Base-by-base conservation (phyloP, 2,113 vertebrate species). In the Gallinago jamesoni region DNA sequence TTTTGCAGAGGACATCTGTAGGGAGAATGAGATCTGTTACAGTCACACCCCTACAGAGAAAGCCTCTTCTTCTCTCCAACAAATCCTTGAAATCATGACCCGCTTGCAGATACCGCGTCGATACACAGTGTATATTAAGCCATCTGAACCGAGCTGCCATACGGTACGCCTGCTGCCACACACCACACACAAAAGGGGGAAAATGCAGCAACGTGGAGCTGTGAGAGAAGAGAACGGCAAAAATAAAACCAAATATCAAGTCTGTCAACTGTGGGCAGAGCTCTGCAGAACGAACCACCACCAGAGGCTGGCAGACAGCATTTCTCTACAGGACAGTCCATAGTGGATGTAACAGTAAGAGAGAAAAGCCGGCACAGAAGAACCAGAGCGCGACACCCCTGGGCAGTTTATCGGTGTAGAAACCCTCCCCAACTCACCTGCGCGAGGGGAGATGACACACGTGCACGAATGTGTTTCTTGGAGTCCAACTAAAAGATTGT, bases 321-420 rank as follows among this genome's bases (percentile, higher is more conserved):
- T 7, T 87, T 25, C 27, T 41, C 18, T n/a, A 3, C 28, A 10
- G 0, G 0, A 31, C 2, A 15, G 33, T 11, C 33, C 24, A 4
- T 23, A 5, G 19, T 1, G 10, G 56, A 39, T 22, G 22, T 41
- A 16, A 14, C 5, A 33, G 30, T 53, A 63, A 14, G 84, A 45
- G 15, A 14, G 0, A 28, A 39, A 43, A 76, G 53, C 24, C 43
- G 12, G 47, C 12, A 33, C 41, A 12, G 70, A 60, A 72, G 27
- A 6, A 41, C 4, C n/a, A 55, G 0, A n/a, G 35, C 1, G 2
- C 1, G 2, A 31, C 37, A 30, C 9, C 12, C 14, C 10, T 0
- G 9, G 69, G 45, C 35, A 24, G 60, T 18, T 84, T 4, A 57
- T 35, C 43, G 20, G 23, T 3, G 27, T 79, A 69, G 84, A 43